Evolutionary conservation across 2,888 invertebrate species (phyloP).

Genomic region (Parthenolecanium corni): DNA sequence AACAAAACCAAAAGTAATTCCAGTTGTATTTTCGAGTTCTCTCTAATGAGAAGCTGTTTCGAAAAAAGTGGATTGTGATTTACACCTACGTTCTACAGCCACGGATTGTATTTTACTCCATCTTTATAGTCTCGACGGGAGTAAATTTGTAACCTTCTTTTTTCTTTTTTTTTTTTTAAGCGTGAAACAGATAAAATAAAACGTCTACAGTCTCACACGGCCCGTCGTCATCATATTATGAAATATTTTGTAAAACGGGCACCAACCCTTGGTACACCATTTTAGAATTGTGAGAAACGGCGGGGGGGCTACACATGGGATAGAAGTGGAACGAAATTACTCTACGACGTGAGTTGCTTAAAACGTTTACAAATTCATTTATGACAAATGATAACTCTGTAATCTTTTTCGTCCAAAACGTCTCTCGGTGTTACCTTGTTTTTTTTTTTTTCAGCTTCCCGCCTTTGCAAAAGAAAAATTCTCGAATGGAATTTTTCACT

Average conservation of each 20-base stretch:
- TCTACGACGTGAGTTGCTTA: constrained; percentile 14
- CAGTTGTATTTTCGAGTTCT: too few species aligned
- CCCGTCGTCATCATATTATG: background rate
- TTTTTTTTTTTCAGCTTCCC: too few species aligned
- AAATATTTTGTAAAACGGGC: background rate
- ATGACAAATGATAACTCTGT: background rate
- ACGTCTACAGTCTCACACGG: background rate
- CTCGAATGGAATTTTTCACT: too few species aligned
- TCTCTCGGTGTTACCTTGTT: background rate
- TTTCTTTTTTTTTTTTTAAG: background rate
- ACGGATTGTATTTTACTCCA: too few species aligned
- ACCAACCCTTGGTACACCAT: too few species aligned
- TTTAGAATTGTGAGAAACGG: too few species aligned
- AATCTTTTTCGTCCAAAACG: background rate
- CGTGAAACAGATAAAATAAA: background rate
- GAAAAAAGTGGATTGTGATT: background rate
- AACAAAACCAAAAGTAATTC: too few species aligned
- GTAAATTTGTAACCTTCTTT: background rate
- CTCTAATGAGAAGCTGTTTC: too few species aligned
- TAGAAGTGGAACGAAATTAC: background rate
- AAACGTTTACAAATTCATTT: constrained; percentile 10
- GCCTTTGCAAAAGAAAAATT: too few species aligned
- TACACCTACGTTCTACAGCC: background rate
- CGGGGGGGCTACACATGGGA: too few species aligned
- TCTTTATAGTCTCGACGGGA: too few species aligned